Percentiles rank a stretch among this genome's conserved stretches.
These are phyloP conservation scores for Reticulitermes lucifugus DNA, from an alignment of 2,888 invertebrate species.

Conservation along the genomic window DNA sequence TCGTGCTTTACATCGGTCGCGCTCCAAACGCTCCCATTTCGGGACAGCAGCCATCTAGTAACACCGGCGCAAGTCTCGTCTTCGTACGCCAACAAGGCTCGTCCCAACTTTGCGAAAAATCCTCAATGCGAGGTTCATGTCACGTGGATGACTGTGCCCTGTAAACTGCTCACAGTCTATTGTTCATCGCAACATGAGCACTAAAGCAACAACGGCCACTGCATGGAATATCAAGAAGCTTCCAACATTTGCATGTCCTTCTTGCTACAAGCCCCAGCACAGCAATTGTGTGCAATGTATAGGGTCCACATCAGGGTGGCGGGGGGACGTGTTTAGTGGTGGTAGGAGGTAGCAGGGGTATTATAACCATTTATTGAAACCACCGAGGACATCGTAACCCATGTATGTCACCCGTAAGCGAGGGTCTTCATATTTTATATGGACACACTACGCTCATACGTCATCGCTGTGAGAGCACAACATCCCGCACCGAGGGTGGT, in stretches of 20 bases:
- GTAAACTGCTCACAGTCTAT: too few species aligned
- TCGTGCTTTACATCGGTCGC: slow-evolving; percentile 18
- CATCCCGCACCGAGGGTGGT: neutral
- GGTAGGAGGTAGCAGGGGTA: slow-evolving; percentile 5
- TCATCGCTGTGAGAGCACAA: neutral
- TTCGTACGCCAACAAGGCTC: neutral
- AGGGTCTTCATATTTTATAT: slow-evolving; percentile 29
- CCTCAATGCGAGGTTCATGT: too few species aligned
- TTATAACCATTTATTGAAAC: slow-evolving; percentile 35
- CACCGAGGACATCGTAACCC: slow-evolving; percentile 23
- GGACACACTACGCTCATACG: slow-evolving; percentile 8
- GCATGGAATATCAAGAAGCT: too few species aligned
- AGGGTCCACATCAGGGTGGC: too few species aligned
- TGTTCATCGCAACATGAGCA: too few species aligned
- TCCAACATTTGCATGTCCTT: slow-evolving; percentile 1
- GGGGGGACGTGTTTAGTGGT: neutral
- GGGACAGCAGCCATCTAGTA: neutral
- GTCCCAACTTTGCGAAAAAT: too few species aligned
- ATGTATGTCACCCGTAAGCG: slow-evolving; percentile 4
- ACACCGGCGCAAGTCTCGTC: neutral
- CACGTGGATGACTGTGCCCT: too few species aligned
- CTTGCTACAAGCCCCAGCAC: neutral
- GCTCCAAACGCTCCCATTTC: slow-evolving; percentile 24
- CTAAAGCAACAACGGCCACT: too few species aligned
- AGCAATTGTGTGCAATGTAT: neutral